These are phyloP conservation scores for Muscina levida DNA, from an alignment of 2,888 invertebrate species.

Conservation along the genomic window DNA sequence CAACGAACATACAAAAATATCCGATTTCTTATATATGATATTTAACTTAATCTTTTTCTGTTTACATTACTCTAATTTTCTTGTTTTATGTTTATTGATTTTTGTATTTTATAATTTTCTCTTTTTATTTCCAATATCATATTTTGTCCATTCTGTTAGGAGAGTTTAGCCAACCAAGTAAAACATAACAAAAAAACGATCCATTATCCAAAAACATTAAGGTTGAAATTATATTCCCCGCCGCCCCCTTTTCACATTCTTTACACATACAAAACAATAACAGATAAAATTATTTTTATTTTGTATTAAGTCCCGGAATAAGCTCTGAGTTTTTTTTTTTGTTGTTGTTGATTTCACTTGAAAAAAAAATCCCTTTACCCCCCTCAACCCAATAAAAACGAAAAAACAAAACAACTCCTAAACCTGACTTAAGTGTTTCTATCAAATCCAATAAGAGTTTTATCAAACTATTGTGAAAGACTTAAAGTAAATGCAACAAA, in stretches of 20 bases:
- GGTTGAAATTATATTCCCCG: constrained; percentile 3
- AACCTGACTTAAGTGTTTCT: constrained; percentile 3
- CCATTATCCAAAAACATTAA: constrained; percentile 8
- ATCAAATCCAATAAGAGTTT: constrained; percentile 27
- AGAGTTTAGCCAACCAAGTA: neutral
- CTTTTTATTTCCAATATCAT: constrained; percentile 23
- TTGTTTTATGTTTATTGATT: constrained; percentile 4
- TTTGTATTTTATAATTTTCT: too few relatives aligned
- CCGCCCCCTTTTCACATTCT: neutral
- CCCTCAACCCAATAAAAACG: constrained; percentile 7
- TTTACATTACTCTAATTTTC: neutral
- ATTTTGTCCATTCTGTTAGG: constrained; percentile 13
- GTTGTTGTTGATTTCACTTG: too few relatives aligned
- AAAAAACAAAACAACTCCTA: neutral
- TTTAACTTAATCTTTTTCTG: neutral
- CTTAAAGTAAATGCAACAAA: constrained; percentile 70
- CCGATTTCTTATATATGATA: constrained; percentile 15
- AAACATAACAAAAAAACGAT: constrained; percentile 2
- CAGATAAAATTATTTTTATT: constrained; percentile 15
- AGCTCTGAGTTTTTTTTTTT: constrained; percentile 11
- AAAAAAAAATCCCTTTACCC: constrained; percentile 33
- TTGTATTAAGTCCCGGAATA: constrained; percentile 7
- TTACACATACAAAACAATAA: neutral
- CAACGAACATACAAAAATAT: too few relatives aligned
- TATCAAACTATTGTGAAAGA: neutral